phyloP scores from a whole-genome alignment of 2,797 vertebrate genomes.

The Morelia viridis region DNA sequence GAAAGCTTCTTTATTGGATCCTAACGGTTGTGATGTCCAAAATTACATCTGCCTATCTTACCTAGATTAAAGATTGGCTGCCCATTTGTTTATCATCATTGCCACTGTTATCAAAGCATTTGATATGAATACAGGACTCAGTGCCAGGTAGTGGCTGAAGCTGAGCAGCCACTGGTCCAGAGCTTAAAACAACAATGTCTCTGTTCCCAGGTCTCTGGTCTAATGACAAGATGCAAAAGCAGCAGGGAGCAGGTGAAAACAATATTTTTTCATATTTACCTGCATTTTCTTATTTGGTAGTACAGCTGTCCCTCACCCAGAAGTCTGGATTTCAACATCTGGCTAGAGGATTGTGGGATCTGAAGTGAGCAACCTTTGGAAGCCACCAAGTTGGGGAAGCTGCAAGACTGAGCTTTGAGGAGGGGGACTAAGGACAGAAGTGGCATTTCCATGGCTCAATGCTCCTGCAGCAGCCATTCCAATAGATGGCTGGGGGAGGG shows the following conservation, averaged over 20 bases:
- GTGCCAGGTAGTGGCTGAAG: too few relatives aligned
- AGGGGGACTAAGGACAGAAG: background rate
- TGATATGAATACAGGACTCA: too few relatives aligned
- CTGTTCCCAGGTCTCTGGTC: background rate
- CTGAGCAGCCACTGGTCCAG: too few relatives aligned
- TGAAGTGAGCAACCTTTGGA: background rate
- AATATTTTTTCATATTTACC: background rate
- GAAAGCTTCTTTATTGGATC: background rate
- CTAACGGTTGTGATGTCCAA: background rate
- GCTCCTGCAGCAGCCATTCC: background rate
- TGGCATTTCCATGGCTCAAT: background rate
- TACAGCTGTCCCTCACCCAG: background rate
- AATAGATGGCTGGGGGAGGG: background rate
- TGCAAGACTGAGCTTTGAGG: background rate
- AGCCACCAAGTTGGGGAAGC: background rate
- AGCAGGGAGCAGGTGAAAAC: background rate
- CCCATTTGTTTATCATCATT: background rate
- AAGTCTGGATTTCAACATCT: background rate
- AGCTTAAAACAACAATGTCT: background rate
- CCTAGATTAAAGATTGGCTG: background rate
- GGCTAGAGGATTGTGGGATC: background rate
- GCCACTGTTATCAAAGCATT: background rate
- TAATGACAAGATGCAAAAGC: background rate
- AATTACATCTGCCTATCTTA: background rate
- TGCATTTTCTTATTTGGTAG: background rate